Base-by-base conservation (phyloP, 1,140 invertebrate genomes). In the Halesus radiatus region DNA sequence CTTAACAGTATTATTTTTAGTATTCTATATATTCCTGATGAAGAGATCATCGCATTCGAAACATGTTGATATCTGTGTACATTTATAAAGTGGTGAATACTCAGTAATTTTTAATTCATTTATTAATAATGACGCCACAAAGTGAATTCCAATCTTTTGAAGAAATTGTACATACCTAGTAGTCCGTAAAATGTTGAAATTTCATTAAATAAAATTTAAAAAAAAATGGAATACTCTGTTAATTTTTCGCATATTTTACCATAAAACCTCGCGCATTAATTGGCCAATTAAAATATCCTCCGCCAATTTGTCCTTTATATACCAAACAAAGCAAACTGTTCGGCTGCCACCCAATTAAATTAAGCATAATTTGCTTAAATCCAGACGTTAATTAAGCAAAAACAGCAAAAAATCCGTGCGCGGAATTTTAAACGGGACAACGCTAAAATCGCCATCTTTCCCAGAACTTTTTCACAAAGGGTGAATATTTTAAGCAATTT, bases 331-430 rank as follows among this genome's bases (percentile, higher is more conserved):
- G 66, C 62, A 78, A 78, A 54, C 72, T 62, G 54, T 66, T 75
- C 75, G 74, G 68, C 76, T 54, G 66, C 74, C 58, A 75, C 37
- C 50, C 74, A 76, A 80, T 80, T 80, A 80, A 80, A 76, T 80
- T 80, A 53, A 20, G 66, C 74, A 70, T 54, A 76, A 80, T 70
- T 76, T 73, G 73, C 50, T 80, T 70, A 80, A 80, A 76, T 76
- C 66, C 66, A 76, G 66, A 64, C 72, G 70, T 53, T 64, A 62
- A 80, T 80, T 80, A 80, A 26, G 54, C 66, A 70, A 70, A 53
- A 76, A 22, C 22, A 53, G 50, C 58, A 64, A 76, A 70, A 72
- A 80, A 60, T 60, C 56, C 56, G 18, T 22, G 56, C 56, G 56
- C 23, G 18, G 56, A 18, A 60, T 60, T 60, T 60, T 60, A 60